phyloP scores from a whole-genome alignment of 2,888 invertebrate species.

The Aphrophora alni region DNA sequence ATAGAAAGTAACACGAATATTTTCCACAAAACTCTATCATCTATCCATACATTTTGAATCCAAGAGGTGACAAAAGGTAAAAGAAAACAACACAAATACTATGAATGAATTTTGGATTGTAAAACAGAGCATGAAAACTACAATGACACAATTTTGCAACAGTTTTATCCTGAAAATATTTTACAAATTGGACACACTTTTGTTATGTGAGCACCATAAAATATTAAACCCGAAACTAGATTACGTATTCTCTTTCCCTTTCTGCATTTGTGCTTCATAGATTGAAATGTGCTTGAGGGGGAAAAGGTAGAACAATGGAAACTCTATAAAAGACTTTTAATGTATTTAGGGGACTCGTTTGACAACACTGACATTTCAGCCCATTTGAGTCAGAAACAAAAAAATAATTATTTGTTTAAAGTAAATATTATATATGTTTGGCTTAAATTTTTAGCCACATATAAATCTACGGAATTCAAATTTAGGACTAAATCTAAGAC shows the following conservation, averaged over 20 bases:
- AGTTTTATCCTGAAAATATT: conserved; percentile 6
- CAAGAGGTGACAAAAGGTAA: neutral
- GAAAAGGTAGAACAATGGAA: neutral
- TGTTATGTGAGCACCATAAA: neutral
- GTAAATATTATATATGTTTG: too few relatives aligned
- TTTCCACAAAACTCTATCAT: too few relatives aligned
- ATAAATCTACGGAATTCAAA: too few relatives aligned
- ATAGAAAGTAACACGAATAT: too few relatives aligned
- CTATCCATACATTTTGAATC: too few relatives aligned
- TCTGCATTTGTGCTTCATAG: neutral
- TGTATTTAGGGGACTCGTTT: neutral
- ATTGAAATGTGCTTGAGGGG: conserved; percentile 9
- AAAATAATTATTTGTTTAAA: too few relatives aligned
- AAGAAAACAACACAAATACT: neutral
- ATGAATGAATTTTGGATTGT: conserved; percentile 6
- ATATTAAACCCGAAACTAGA: conserved; percentile 3
- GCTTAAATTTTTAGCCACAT: too few relatives aligned
- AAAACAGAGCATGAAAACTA: conserved; percentile 9
- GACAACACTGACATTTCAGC: neutral
- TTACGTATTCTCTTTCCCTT: neutral
- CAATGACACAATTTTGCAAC: conserved; percentile 2
- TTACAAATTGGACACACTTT: conserved; percentile 6
- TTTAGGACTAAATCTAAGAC: too few relatives aligned
- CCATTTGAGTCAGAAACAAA: neutral
- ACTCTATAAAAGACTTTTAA: neutral